A percentile compares a stretch with the other conserved stretches of the same genome.
These are phyloP conservation scores for Rattus rattus DNA, from an alignment of 2,113 vertebrate genomes.

Conservation along the genomic window DNA sequence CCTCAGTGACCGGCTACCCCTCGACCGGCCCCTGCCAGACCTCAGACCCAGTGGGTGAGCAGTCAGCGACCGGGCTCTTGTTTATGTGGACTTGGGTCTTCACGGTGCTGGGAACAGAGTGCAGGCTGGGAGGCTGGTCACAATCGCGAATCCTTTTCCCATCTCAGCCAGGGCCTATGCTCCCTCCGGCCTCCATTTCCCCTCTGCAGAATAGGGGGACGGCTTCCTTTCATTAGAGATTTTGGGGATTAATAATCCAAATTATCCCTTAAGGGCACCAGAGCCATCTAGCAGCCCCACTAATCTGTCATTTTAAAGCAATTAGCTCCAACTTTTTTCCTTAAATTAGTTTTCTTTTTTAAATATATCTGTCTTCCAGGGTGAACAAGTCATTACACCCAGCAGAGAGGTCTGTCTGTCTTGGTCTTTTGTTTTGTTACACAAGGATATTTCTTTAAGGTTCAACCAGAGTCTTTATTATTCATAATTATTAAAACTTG, in stretches of 20 bases:
- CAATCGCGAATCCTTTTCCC: not conserved
- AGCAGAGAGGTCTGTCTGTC: conserved; percentile 67
- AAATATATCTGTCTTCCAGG: conserved; percentile 70
- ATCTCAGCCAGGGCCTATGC: not conserved
- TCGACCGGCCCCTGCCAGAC: conserved; percentile 94
- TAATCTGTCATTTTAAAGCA: conserved; percentile 78
- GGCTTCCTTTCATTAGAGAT: conserved; percentile 13
- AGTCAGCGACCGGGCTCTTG: conserved; percentile 5
- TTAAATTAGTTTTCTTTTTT: conserved; percentile 73
- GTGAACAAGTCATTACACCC: conserved; percentile 72
- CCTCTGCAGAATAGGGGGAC: not conserved
- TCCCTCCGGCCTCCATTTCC: conserved; percentile 44
- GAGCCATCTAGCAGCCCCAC: conserved; percentile 45
- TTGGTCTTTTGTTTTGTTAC: conserved; percentile 71
- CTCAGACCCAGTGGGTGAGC: conserved; percentile 95
- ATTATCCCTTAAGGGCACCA: conserved; percentile 56
- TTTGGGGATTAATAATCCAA: conserved; percentile 61
- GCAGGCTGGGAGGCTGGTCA: not conserved
- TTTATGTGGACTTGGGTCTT: not conserved
- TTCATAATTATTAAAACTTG: conserved; percentile 79
- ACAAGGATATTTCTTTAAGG: conserved; percentile 74
- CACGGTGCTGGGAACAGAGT: not conserved
- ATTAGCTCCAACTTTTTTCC: conserved; percentile 75
- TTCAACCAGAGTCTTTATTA: conserved; percentile 79
- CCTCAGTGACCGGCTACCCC: conserved; percentile 96